Percentiles rank a stretch among this genome's conserved stretches.
Conservation (phyloP, 2,797 vertebrate genomes). For the Sebastes taczanowskii region DNA sequence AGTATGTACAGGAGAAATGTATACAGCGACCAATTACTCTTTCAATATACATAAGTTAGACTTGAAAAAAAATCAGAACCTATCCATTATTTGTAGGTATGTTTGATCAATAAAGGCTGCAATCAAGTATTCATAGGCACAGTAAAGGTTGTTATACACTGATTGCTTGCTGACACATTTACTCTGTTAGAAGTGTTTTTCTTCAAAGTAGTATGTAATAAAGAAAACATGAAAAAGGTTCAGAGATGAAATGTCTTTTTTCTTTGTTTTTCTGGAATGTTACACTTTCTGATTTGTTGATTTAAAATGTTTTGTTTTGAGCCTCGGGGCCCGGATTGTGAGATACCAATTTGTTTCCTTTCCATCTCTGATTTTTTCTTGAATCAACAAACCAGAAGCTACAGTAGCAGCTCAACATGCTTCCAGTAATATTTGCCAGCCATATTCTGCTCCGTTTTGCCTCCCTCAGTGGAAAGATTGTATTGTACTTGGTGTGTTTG, state of each 20-base stretch:
- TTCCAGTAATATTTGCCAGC: neutral
- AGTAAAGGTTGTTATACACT: neutral
- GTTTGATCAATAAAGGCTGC: neutral
- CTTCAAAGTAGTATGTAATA: neutral
- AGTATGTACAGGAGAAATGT: neutral
- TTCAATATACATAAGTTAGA: neutral
- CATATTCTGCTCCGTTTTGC: conserved; percentile 8
- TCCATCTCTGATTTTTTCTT: neutral
- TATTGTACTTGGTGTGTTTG: conserved; percentile 24
- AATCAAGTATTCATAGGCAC: neutral
- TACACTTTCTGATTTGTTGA: neutral
- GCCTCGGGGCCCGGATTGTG: neutral
- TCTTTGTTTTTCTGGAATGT: neutral
- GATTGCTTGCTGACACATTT: neutral
- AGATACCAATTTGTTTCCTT: neutral
- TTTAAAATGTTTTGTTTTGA: neutral
- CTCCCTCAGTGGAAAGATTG: conserved; percentile 12
- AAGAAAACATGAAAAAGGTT: conserved; percentile 8
- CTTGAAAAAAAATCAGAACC: neutral
- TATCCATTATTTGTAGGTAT: neutral
- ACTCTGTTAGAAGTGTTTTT: neutral
- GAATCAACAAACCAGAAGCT: conserved; percentile 1
- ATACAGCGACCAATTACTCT: neutral
- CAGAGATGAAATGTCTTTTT: neutral
- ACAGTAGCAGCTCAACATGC: neutral